These are phyloP conservation scores for Hiodon alosoides DNA, from an alignment of 2,113 vertebrate genomes.

Conservation along the genomic window DNA sequence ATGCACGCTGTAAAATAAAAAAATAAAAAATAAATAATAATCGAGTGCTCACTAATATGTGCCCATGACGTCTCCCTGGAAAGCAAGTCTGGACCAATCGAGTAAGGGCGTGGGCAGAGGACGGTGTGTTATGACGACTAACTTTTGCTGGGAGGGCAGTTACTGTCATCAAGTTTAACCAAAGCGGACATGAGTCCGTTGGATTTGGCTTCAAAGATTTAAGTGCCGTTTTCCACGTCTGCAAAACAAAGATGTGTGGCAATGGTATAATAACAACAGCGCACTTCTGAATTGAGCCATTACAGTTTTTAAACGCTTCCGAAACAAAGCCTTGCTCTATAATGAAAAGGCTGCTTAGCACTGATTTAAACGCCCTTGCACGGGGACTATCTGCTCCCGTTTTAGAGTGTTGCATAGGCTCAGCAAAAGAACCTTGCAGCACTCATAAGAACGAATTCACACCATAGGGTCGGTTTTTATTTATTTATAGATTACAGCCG, in stretches of 20 bases:
- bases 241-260: background rate
- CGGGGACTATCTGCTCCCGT: no score
- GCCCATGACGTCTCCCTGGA: conserved; percentile 9
- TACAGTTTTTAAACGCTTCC: background rate
- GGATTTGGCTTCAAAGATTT: conserved; percentile 22
- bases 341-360: no score
- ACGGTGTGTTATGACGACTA: conserved; percentile 29
- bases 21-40: background rate
- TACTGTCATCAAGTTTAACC: conserved; percentile 24
- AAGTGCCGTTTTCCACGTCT: conserved; percentile 26
- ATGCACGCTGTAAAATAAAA: background rate
- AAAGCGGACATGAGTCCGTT: conserved; percentile 22
- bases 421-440: no score
- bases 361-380: no score
- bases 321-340: background rate
- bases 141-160: conserved; percentile 23
- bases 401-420: no score
- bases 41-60: conserved; percentile 20
- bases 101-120: conserved; percentile 23
- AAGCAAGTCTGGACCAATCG: conserved; percentile 17
- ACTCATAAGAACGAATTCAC: no score
- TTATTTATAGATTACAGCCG: no score
- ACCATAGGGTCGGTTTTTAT: no score
- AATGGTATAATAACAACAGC: background rate
- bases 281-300: background rate